Base-by-base conservation (phyloP, 2,888 invertebrate genomes). In the Pyrrhia umbra region DNA sequence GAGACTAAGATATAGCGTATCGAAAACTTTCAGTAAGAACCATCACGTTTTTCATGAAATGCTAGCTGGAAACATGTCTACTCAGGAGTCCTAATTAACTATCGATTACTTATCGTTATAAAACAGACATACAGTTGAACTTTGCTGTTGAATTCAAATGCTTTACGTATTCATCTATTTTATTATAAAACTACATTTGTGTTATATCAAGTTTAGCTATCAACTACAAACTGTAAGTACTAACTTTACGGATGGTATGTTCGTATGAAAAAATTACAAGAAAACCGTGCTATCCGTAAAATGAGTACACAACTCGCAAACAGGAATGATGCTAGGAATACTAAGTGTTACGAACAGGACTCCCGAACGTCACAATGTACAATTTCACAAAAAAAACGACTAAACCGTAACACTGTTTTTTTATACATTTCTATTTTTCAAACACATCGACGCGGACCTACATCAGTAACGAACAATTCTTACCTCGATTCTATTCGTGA, bases 11-110 rank as follows among this genome's bases (percentile, higher is more conserved):
- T 16, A 10, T 39, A 58, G 52, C 55, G 30, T 43, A 45, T 49
- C 52, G 37, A 45, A 42, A 59, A 56, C n/a, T 56, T 63, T 70
- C 37, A 40, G 25, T 56, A 15, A 20, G 63, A 56, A 55, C 34
- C 27, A 21, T 68, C 52, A 68, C 58, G 55, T 75, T 68, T 59
- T 65, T 56, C 10, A 74, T 58, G 70, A 77, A 76, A 77, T 72
- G 68, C 68, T 71, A 71, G 59, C 70, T 80, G 75, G 63, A 71
- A 72, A 61, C 68, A 73, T 50, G 49, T 23, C 50, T 42, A 40
- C 16, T 71, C 65, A 64, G 73, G 73, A 73, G 77, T 71, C 73
- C 72, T 25, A 25, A 52, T 34, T 37, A 49, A 55, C 9, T 47
- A 34, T 39, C 2, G 8, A 37, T 50, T 42, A 45, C 39, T 25